A percentile compares a stretch with the other conserved stretches of the same genome.
phyloP scores from a whole-genome alignment of 1,140 invertebrate species.

The Neomicropteryx cornuta region DNA sequence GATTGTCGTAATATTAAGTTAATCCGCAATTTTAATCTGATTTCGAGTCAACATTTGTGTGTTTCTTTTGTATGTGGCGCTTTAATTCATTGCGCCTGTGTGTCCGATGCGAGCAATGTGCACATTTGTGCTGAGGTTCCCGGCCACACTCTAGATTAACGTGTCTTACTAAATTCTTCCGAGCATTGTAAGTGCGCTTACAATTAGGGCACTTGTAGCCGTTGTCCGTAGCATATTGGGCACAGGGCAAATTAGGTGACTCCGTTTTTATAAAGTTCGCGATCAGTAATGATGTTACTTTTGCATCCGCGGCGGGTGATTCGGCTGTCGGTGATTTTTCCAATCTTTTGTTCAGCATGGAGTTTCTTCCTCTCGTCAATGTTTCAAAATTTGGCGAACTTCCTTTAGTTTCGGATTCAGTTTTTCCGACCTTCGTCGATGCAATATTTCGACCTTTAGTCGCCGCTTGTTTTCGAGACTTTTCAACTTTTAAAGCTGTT shows the following conservation, averaged over 20 bases:
- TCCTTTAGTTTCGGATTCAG: too few species aligned
- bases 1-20: too few species aligned
- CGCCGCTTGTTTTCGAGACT: too few species aligned
- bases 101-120: conserved; percentile 42
- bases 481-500: too few species aligned
- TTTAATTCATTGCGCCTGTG: conserved; percentile 42
- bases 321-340: too few species aligned
- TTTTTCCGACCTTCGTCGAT: too few species aligned
- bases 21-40: too few species aligned
- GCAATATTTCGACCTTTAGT: too few species aligned
- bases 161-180: conserved; percentile 51
- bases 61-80: conserved; percentile 41
- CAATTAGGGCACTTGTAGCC: conserved; percentile 38
- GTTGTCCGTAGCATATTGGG: conserved; percentile 33
- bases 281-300: not conserved
- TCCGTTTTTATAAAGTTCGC: not conserved
- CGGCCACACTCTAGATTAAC: conserved; percentile 55
- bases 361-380: too few species aligned
- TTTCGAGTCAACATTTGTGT: conserved; percentile 26
- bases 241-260: conserved; percentile 21
- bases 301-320: too few species aligned
- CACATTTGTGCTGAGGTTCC: conserved; percentile 53
- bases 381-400: too few species aligned
- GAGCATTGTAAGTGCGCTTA: conserved; percentile 44
- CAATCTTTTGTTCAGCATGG: too few species aligned